Conservation (phyloP, 2,888 invertebrate genomes). For the Drosophila barbarae region DNA sequence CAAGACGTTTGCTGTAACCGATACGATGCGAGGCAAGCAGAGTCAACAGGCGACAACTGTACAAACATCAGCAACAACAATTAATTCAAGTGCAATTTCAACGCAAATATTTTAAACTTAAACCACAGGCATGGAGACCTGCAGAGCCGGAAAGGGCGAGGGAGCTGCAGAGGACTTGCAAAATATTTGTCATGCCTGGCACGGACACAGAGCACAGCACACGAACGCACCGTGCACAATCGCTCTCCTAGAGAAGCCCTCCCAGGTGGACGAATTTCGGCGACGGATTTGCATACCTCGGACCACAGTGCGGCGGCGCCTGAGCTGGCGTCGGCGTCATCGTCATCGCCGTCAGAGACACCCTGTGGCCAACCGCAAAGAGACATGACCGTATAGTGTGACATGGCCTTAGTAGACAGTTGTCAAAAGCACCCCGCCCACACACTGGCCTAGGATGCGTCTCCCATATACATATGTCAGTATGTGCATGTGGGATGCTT, state of each 20-base stretch:
- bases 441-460: slow-evolving; percentile 19
- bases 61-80: slow-evolving; percentile 58
- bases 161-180: slow-evolving; percentile 61
- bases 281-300: slow-evolving; percentile 3
- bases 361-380: slow-evolving; percentile 74
- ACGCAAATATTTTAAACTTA: slow-evolving; percentile 70
- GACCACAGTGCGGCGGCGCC: slow-evolving; percentile 27
- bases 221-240: slow-evolving; percentile 5
- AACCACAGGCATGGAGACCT: slow-evolving; percentile 47
- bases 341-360: slow-evolving; percentile 63
- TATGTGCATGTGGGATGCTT: slow-evolving; percentile 62
- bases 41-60: slow-evolving; percentile 35
- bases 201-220: slow-evolving; percentile 49
- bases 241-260: neutral
- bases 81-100: slow-evolving; percentile 72
- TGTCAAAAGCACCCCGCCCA: slow-evolving; percentile 59
- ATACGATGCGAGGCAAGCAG: slow-evolving; percentile 48
- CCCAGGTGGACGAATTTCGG: neutral
- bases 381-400: slow-evolving; percentile 71
- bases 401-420: slow-evolving; percentile 72
- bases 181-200: slow-evolving; percentile 72
- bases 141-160: slow-evolving; percentile 15
- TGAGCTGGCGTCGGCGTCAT: slow-evolving; percentile 35
- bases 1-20: slow-evolving; percentile 61
- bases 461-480: slow-evolving; percentile 19